A percentile compares a stretch with the other conserved stretches of the same genome.
Conservation (phyloP, 2,113 vertebrate species). For the Spea multiplicata region DNA sequence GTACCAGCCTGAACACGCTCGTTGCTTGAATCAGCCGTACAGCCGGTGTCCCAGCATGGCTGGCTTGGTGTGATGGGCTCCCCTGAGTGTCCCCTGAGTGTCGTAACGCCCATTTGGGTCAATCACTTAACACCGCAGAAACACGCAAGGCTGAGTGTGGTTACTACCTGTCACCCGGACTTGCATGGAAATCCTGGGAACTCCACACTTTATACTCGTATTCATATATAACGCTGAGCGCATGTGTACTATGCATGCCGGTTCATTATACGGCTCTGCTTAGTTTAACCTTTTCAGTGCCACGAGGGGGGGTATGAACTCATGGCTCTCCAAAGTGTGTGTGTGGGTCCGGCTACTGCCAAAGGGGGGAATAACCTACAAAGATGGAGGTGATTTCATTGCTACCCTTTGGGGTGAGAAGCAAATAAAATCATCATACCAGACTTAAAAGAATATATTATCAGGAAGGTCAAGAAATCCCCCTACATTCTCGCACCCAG, state of each 20-base stretch:
- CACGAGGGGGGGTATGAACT: too few relatives aligned
- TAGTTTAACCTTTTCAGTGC: too few relatives aligned
- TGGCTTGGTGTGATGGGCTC: not conserved
- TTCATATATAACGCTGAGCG: not conserved
- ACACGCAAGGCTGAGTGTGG: not conserved
- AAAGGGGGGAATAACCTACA: too few relatives aligned
- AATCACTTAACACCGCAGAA: not conserved
- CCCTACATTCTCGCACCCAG: too few relatives aligned
- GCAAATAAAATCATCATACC: too few relatives aligned
- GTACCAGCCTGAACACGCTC: slow-evolving; percentile 1
- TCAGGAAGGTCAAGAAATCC: too few relatives aligned
- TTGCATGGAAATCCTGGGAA: not conserved
- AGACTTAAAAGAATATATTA: too few relatives aligned
- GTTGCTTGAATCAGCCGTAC: slow-evolving; percentile 18
- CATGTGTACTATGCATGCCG: not conserved
- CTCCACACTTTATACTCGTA: not conserved
- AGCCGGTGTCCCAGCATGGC: not conserved
- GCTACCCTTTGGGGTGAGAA: too few relatives aligned
- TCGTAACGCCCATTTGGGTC: not conserved
- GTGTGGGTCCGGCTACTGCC: too few relatives aligned
- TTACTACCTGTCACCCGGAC: not conserved
- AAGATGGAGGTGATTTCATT: too few relatives aligned
- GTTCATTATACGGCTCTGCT: too few relatives aligned
- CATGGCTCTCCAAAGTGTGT: too few relatives aligned
- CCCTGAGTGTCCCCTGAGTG: not conserved